Base-by-base conservation (phyloP, 2,113 vertebrate genomes). In the Camelus dromedarius region DNA sequence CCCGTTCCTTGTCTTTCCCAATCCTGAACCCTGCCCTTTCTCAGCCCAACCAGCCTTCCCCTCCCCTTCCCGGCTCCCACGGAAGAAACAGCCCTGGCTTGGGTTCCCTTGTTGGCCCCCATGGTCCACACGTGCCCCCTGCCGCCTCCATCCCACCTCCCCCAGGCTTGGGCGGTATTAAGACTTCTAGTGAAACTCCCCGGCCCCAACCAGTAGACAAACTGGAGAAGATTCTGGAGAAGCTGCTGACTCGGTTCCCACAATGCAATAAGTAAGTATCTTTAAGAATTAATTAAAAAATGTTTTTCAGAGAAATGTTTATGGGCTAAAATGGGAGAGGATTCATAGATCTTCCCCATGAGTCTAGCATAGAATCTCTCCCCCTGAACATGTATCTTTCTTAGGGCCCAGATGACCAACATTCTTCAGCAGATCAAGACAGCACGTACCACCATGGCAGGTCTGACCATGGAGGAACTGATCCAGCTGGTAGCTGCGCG, bases 351-450 rank as follows among this genome's bases (percentile, higher is more conserved):
- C 38, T 30, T 70, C 7, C 20, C 1, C 24, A 48, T 5, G 32
- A 84, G 15, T 35, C 35, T 58, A 75, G 35, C 5, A 20, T 1
- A 77, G 38, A 60, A 9, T 90, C 50, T 75, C 26, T 58, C 32
- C 69, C 48, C 16, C 60, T 97, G 0, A 95, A 52, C 56, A 28
- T 72, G 95, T 80, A 56, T 70, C 64, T 80, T 96, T 26, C 0
- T 11, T 96, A 99, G 99, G 98, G 95, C 97, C 19, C 99, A 99
- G 97, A 99, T 99, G 97, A 99, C 98, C 89, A 98, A 97, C 54
- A 99, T 99, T 84, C 98, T 99, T 92, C 99, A 99, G 99, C 99
- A 99, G 98, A 99, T 99, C 95, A 99, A 99, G 98, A 99, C 97
- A 1, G 98, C 99, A 0, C 99, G 99, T 0, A 99, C 99, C 58